A percentile compares a stretch with the other conserved stretches of the same genome.
Evolutionary conservation across 1,140 invertebrate species (phyloP).

Genomic region (Penaeus chinensis): DNA sequence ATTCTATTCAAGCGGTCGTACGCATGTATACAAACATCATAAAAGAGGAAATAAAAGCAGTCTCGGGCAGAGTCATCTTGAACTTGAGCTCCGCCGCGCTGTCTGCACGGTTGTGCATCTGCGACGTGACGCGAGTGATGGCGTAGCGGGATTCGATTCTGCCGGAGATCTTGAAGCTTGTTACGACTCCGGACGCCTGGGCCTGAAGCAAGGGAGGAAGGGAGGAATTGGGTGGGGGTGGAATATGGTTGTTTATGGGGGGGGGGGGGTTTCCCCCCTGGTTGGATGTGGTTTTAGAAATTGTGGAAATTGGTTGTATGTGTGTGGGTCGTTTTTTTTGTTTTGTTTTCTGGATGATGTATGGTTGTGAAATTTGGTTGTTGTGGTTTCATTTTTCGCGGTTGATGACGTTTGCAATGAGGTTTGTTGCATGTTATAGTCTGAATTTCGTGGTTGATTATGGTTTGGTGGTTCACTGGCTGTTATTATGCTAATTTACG

Average conservation of each 20-base stretch:
- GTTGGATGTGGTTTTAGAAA: too few species aligned
- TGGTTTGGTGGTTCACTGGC: too few species aligned
- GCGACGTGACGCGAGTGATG: slow-evolving; percentile 4
- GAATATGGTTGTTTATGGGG: not conserved
- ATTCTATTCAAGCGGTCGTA: too few species aligned
- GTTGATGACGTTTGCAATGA: too few species aligned
- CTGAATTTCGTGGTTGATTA: too few species aligned
- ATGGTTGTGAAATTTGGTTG: too few species aligned
- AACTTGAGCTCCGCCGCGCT: not conserved
- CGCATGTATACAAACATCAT: not conserved
- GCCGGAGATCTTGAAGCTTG: not conserved
- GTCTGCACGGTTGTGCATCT: not conserved
- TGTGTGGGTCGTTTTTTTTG: too few species aligned
- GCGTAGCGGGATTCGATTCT: slow-evolving; percentile 24
- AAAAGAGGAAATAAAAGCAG: slow-evolving; percentile 12
- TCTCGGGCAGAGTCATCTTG: not conserved
- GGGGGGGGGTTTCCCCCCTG: not conserved
- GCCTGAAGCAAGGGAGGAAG: not conserved
- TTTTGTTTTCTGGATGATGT: too few species aligned
- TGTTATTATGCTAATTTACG: too few species aligned
- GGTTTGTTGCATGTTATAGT: too few species aligned
- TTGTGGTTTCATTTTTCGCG: too few species aligned
- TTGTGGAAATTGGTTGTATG: too few species aligned
- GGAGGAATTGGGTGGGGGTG: not conserved
- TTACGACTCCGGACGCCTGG: not conserved